A percentile compares a stretch with the other conserved stretches of the same genome.
These are phyloP conservation scores for Cecropterus lyciades DNA, from an alignment of 1,140 invertebrate species.

Conservation along the genomic window DNA sequence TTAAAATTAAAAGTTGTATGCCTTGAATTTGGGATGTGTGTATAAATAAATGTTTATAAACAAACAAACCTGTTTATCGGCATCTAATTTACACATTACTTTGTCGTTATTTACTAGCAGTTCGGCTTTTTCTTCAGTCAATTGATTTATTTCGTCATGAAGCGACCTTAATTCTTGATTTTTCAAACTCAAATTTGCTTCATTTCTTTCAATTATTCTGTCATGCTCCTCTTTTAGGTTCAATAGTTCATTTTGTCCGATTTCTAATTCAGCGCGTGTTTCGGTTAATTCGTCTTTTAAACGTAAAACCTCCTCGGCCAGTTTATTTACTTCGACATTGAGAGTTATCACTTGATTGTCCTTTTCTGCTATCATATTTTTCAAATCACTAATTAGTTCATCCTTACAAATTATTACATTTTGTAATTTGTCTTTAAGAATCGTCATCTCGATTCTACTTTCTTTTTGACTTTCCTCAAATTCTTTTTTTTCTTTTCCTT, in stretches of 20 bases:
- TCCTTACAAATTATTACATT: conserved; percentile 50
- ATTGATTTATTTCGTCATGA: conserved; percentile 48
- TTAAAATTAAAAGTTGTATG: conserved; percentile 36
- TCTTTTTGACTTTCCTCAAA: conserved; percentile 51
- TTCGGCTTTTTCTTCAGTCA: conserved; percentile 48
- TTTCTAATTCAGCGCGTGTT: conserved; percentile 60
- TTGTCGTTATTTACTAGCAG: conserved; percentile 49
- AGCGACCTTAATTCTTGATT: conserved; percentile 55
- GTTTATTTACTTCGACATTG: conserved; percentile 55
- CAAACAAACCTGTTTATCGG: conserved; percentile 68
- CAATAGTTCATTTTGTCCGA: conserved; percentile 59
- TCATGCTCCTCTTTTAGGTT: conserved; percentile 58
- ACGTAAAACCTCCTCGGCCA: conserved; percentile 46
- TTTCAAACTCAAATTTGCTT: conserved; percentile 54
- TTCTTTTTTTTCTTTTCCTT: conserved; percentile 45
- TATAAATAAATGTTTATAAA: conserved; percentile 29
- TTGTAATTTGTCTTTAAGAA: conserved; percentile 55
- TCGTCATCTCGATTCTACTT: conserved; percentile 41
- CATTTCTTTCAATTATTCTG: conserved; percentile 45
- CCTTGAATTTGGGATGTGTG: conserved; percentile 29
- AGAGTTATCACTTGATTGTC: conserved; percentile 55
- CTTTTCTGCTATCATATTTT: conserved; percentile 53
- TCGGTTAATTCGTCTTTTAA: conserved; percentile 57
- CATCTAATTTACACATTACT: conserved; percentile 38
- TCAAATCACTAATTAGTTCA: conserved; percentile 56